Base-by-base conservation (phyloP, 2,888 invertebrate species). In the Nesidiocoris tenuis region DNA sequence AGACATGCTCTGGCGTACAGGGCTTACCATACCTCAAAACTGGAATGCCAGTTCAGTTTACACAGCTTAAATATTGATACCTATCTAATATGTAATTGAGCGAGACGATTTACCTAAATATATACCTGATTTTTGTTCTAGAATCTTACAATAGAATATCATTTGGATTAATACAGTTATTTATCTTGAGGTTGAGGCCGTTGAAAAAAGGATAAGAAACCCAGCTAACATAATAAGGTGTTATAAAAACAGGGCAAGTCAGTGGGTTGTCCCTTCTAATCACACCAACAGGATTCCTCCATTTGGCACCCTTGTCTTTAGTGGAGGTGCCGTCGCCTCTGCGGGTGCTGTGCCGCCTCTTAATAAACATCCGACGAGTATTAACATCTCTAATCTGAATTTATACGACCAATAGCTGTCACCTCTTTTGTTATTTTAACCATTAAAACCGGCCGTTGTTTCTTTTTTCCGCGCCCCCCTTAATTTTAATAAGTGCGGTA, bases 361-460 rank as follows among this genome's bases (percentile, higher is more conserved):
- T 72, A 72, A 72, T 72, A 72, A 39, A 63, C 72, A 25, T 21
- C 63, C 63, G 7, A 25, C 72, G 61, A 54, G 55, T 72, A 72
- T 72, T 72, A 72, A 39, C 61, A 17, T 61, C 24, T 17, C 72
- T 61, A 72, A 72, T 72, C 9, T 23, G 72, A 61, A 72, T 72
- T 72, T 72, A 72, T 72, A 61, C 54, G 54, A 63, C 72, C 72
- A 72, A 72, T 72, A 72, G 72, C 72, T 61, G 72, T 72, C 72
- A 61, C 55, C 72, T 61, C 39, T 54, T 61, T 39, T 39, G 61
- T 71, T 23, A 23, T 59, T 21, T 61, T 61, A 21, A 67, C 55
- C 67, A 67, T 67, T 56, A 67, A 67, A 56, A 7, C 19, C 55
- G 22, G 55, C 12, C 12, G 7, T 21, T 21, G 39, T 56, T 67